A percentile compares a stretch with the other conserved stretches of the same genome.
These are phyloP conservation scores for Orthosia gracilis DNA, from an alignment of 2,888 invertebrate genomes.

Conservation along the genomic window DNA sequence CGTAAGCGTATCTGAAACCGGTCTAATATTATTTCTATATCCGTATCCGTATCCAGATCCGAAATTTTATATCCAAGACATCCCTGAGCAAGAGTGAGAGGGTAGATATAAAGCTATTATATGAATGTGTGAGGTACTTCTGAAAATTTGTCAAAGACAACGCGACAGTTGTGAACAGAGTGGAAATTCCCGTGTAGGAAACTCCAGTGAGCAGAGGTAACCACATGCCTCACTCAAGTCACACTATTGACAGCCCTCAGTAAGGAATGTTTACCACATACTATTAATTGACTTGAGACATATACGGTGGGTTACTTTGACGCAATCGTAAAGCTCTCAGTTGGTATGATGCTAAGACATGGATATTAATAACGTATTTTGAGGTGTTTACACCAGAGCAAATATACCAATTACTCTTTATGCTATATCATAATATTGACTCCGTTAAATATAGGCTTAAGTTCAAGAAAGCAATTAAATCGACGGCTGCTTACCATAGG, in stretches of 20 bases:
- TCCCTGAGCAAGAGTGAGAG: no score
- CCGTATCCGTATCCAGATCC: no score
- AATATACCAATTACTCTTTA: slow-evolving; percentile 4
- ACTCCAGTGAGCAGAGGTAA: slow-evolving; percentile 42
- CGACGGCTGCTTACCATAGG: background rate
- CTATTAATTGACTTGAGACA: slow-evolving; percentile 54
- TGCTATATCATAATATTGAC: background rate
- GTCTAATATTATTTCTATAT: no score
- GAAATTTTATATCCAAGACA: no score
- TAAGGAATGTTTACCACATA: slow-evolving; percentile 54
- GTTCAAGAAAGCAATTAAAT: slow-evolving; percentile 2
- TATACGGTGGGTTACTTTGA: slow-evolving; percentile 26
- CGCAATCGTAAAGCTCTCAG: slow-evolving; percentile 3
- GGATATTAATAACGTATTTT: slow-evolving; percentile 27
- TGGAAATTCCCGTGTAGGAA: slow-evolving; percentile 52
- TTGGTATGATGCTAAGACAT: background rate
- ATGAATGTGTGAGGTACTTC: slow-evolving; percentile 56
- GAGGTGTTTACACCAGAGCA: background rate
- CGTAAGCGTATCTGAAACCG: no score
- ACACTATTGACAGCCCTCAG: slow-evolving; percentile 50
- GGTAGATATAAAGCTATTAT: background rate
- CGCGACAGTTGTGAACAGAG: slow-evolving; percentile 48
- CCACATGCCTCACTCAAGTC: slow-evolving; percentile 48
- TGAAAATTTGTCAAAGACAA: slow-evolving; percentile 69
- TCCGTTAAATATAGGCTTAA: background rate